Evolutionary conservation across 2,888 invertebrate species (phyloP).

Genomic region (Diaprepes abbreviatus): DNA sequence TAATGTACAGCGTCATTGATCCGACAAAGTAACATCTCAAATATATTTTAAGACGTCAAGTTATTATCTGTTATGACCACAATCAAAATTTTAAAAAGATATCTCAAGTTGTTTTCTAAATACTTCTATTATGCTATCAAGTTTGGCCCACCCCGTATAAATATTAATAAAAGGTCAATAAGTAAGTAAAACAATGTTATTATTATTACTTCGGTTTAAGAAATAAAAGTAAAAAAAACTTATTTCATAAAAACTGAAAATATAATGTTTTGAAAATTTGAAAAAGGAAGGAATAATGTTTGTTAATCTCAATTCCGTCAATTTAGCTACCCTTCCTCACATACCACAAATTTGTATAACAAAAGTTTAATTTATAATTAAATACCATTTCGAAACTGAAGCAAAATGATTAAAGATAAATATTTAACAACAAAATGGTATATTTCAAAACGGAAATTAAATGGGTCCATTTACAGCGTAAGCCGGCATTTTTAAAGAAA

Average conservation of each 20-base stretch:
- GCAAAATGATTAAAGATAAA: constrained; percentile 9
- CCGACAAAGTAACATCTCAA: too few species aligned
- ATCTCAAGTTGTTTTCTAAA: too few species aligned
- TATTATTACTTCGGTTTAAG: too few species aligned
- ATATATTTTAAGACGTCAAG: too few species aligned
- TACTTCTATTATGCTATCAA: too few species aligned
- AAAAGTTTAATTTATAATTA: constrained; percentile 8
- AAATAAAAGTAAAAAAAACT: too few species aligned
- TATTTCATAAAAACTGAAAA: background rate
- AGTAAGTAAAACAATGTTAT: too few species aligned
- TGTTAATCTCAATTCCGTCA: background rate
- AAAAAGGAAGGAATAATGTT: background rate
- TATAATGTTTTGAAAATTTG: background rate
- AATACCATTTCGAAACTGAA: background rate
- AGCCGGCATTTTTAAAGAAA: constrained; percentile 27
- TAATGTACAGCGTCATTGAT: too few species aligned
- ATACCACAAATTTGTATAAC: background rate
- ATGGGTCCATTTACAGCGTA: constrained; percentile 2
- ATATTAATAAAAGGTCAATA: too few species aligned
- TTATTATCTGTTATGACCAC: too few species aligned
- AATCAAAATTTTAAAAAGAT: too few species aligned
- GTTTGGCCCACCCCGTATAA: too few species aligned
- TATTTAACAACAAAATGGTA: constrained; percentile 9
- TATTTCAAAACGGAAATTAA: constrained; percentile 33
- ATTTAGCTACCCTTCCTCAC: background rate